Evolutionary conservation across 2,113 vertebrate genomes (phyloP), one percentile per base, ranked within the genome.

Genomic region (Nannobrachium achirus): DNA sequence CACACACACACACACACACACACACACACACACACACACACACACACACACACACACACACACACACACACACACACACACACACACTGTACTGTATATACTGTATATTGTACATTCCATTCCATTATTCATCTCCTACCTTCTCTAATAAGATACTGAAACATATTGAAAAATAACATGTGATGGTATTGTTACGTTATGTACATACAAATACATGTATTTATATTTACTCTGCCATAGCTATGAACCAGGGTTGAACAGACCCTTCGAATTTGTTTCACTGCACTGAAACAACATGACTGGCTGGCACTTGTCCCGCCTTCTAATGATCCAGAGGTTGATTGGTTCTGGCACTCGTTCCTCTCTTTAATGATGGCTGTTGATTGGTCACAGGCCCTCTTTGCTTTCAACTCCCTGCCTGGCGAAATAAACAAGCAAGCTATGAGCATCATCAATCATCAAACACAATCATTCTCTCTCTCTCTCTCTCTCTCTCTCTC

Each of bases 381-480:
- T 88, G 87, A 90, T 79, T 86, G 84, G 74, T 77, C 62, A 45
- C 86, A 88, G 78, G 50, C 75, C 55, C 60, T 4, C 56, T 69
- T 50, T 18, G 68, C 71, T 83, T 88, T 87, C 62, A 84, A 73
- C 72, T 74, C 78, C 69, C 70, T 14, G 78, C 63, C 71, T 63
- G 45, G 64, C 69, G 81, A 84, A 88, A 86, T 88, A 88, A 86
- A 88, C 84, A 86, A 81, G 56, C 76, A 74, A 72, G 46, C 71
- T 66, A 67, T 9, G 8, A 64, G 71, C 82, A 72, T 69, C 73
- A 84, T 84, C 75, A 78, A 68, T 81, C 79, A 83, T 78, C 82
- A 63, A 65, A 80, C 75, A 83, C 65, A 75, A 85, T 78, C 73
- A 79, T 63, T 40, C 7, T 10, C 18, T 25, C 19, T 68, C 45